Base-by-base conservation (phyloP, 2,113 vertebrate genomes). In the Mionectes macconnelli region DNA sequence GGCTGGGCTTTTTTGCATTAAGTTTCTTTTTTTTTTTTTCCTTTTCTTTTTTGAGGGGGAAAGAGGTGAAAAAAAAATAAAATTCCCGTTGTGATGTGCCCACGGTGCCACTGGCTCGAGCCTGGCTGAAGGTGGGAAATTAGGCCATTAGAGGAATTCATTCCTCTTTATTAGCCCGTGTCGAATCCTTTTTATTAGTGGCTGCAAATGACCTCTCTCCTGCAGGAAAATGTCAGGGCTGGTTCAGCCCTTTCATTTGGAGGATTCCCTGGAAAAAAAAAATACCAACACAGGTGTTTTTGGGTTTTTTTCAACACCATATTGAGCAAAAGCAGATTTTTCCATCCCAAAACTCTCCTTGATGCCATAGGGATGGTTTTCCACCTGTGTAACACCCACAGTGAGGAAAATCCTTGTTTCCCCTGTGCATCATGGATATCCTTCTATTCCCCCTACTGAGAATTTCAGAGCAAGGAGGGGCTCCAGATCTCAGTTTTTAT, bases 171-270 rank as follows among this genome's bases (percentile, higher is more conserved):
- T 98, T 98, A 98, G 97, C 96, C 98, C 77, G 44, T 97, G 98
- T 98, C 93, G 90, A 98, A 98, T 98, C 98, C 97, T 98, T 98
- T 98, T 98, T 98, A 98, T 98, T 98, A 98, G 98, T 92, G 96
- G 96, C 98, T 98, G 97, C 78, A 80, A 98, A 97, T 64, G 97
- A 98, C 98, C 98, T 98, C 97, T 97, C 97, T 98, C 96, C 96
- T 97, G 97, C 98, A 97, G 97, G 97, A 97, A 98, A 98, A 98
- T 98, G 98, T 98, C 98, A 98, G 94, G 94, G 96, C 96, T 63
- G 53, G 91, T 98, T 98, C 97, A 97, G 95, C 96, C 96, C 92
- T 97, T 97, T 97, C 97, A 95, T 98, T 98, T 98, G 97, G 75
- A 94, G 67, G 44, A 83, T 83, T 92, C 82, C 70, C 45, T n/a